A percentile compares a stretch with the other conserved stretches of the same genome.
These are phyloP conservation scores for Psittacula cyanocephala DNA, from an alignment of 2,113 vertebrate genomes.

Conservation along the genomic window DNA sequence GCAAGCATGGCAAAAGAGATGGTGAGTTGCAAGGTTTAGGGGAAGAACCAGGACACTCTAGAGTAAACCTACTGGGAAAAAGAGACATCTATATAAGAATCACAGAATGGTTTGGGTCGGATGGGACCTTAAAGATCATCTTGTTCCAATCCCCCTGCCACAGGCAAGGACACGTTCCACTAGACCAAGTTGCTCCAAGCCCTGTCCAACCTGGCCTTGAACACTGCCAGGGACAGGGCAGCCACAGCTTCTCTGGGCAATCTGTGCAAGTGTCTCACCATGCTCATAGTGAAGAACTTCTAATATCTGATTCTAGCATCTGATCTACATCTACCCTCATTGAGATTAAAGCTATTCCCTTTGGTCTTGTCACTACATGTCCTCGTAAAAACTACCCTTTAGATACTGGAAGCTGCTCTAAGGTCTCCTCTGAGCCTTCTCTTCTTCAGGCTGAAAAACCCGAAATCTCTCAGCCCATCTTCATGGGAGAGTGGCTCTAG, in stretches of 20 bases:
- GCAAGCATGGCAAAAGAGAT: background rate
- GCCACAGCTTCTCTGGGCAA: background rate
- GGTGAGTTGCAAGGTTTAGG: background rate
- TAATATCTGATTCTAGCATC: background rate
- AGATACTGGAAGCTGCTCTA: background rate
- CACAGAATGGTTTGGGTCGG: background rate
- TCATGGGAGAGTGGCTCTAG: background rate
- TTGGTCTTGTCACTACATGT: background rate
- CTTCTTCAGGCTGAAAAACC: background rate
- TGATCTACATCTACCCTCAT: background rate
- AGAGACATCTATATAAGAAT: background rate
- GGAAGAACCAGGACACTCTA: background rate
- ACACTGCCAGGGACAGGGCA: background rate
- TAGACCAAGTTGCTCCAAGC: background rate
- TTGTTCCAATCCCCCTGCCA: background rate
- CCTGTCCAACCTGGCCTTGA: background rate
- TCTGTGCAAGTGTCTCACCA: background rate
- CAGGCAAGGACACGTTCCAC: background rate
- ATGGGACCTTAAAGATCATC: background rate
- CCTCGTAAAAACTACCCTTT: background rate
- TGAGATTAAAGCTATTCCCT: background rate
- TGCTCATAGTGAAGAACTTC: background rate
- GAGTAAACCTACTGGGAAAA: background rate
- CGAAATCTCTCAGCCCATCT: background rate
- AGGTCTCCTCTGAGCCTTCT: background rate